Conservation (phyloP, 2,797 vertebrate species). For the Coregonus suidteri region DNA sequence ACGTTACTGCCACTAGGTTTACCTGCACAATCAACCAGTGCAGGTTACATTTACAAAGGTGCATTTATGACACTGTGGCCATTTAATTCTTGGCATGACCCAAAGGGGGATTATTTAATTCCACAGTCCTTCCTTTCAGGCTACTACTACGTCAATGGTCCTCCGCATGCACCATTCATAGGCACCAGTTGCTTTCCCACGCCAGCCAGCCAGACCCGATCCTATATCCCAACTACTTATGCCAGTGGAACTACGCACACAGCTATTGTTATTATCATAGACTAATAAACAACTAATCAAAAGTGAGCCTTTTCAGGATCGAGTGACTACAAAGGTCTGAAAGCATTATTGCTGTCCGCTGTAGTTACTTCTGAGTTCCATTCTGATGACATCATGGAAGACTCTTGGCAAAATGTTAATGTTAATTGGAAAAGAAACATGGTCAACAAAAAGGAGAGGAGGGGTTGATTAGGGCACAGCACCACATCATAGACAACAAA, state of each 20-base stretch:
- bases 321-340: not conserved
- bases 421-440: constrained; percentile 63
- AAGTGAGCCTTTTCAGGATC: constrained; percentile 11
- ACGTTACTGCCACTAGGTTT: not conserved
- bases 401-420: constrained; percentile 51
- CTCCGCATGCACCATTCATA: not conserved
- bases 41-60: not conserved
- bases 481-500: constrained; percentile 57
- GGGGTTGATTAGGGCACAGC: constrained; percentile 56
- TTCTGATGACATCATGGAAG: constrained; percentile 56
- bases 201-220: not conserved
- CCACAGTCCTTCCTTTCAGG: constrained; percentile 6
- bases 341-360: constrained; percentile 1
- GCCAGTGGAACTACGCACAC: constrained; percentile 3
- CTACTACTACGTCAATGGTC: constrained; percentile 22
- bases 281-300: not conserved
- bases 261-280: constrained; percentile 1
- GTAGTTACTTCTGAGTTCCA: constrained; percentile 77
- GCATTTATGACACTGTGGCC: not conserved
- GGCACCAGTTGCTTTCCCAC: constrained; percentile 3
- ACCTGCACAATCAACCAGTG: no score
- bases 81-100: not conserved
- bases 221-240: not conserved
- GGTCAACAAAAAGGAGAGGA: constrained; percentile 62
- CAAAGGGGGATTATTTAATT: not conserved